A percentile compares a stretch with the other conserved stretches of the same genome.
phyloP scores from a whole-genome alignment of 35 echinoderm and acorn worm genomes.

The Acanthaster planci region DNA sequence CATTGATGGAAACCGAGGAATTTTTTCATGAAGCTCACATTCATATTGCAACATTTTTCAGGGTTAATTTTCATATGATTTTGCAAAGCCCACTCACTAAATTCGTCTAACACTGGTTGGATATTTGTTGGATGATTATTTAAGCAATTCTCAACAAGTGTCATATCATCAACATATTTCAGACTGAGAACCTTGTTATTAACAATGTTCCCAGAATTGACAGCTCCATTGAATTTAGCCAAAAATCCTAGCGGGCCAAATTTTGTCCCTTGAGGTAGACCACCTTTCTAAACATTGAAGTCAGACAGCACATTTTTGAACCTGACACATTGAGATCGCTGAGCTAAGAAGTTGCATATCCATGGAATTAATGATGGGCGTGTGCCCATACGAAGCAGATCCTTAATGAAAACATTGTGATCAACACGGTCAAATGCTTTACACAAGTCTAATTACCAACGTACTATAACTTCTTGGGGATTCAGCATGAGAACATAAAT shows the following conservation, averaged over 20 bases:
- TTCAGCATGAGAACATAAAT: background rate
- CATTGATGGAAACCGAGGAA: no score
- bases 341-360: background rate
- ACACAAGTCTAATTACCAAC: background rate
- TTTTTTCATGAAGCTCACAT: background rate
- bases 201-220: background rate
- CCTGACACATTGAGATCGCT: background rate
- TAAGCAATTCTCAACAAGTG: background rate
- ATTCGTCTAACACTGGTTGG: background rate
- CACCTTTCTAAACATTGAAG: background rate
- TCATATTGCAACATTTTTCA: background rate
- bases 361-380: background rate
- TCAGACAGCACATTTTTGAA: background rate
- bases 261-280: background rate
- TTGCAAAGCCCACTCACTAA: background rate
- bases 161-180: background rate
- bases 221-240: background rate
- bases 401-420: background rate
- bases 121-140: background rate
- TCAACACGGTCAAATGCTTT: background rate
- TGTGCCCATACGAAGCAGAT: background rate
- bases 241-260: background rate
- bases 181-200: background rate
- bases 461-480: background rate
- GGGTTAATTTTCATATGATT: constrained; percentile 1